Percentiles rank a stretch among this genome's conserved stretches.
Evolutionary conservation across 2,113 vertebrate genomes (phyloP).

Genomic region (Platichthys stellatus): DNA sequence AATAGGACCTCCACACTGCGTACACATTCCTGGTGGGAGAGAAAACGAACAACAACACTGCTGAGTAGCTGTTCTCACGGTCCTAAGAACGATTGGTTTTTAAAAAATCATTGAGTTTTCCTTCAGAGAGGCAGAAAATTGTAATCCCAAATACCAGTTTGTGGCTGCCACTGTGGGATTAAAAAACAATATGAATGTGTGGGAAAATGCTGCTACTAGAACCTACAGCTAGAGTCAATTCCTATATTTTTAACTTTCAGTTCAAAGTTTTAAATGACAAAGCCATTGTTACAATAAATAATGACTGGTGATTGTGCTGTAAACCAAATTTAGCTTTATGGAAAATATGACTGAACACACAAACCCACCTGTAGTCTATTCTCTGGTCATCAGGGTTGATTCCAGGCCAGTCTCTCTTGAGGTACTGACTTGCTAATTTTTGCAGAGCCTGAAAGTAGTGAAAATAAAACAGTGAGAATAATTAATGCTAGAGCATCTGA

Average conservation of each 20-base stretch:
- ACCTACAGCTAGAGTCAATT: not conserved
- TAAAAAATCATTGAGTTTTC: not conserved
- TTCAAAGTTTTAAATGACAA: constrained; percentile 29
- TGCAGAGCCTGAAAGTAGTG: constrained; percentile 89
- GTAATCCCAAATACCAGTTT: not conserved
- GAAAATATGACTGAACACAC: not conserved
- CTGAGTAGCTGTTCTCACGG: not conserved
- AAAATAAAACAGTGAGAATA: not conserved
- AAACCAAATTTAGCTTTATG: not conserved
- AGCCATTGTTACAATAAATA: constrained; percentile 10
- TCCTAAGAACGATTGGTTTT: not conserved
- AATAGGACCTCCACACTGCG: constrained; percentile 94
- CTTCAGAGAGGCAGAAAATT: not conserved
- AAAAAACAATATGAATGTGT: not conserved
- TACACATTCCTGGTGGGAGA: constrained; percentile 90
- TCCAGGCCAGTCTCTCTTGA: constrained; percentile 98
- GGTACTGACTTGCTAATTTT: constrained; percentile 95
- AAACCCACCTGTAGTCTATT: constrained; percentile 90
- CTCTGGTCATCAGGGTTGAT: constrained; percentile 91
- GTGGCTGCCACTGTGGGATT: not conserved
- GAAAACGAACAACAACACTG: constrained; percentile 14
- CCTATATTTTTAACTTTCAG: constrained; percentile 10
- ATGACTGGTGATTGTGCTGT: constrained; percentile 21
- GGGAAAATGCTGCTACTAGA: not conserved
- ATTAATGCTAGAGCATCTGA: not conserved